phyloP scores from a whole-genome alignment of 2,888 invertebrate species.

The Artemia sinica region DNA sequence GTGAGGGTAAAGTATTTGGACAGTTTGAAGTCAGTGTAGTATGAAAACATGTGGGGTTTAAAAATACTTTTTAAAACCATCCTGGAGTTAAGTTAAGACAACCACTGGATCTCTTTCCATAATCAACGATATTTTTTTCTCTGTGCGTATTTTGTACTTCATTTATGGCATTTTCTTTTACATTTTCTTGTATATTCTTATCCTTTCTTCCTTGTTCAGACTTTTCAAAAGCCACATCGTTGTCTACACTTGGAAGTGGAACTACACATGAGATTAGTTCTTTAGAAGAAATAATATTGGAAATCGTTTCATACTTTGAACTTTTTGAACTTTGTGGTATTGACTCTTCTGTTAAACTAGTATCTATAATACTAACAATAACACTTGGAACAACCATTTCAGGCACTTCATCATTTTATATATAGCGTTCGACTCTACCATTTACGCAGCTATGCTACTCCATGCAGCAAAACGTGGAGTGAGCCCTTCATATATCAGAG shows the following conservation, averaged over 20 bases:
- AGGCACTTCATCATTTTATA: conserved; percentile 1
- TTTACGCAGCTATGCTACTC: too few species aligned
- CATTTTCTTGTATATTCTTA: too few species aligned
- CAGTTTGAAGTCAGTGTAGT: conserved; percentile 29
- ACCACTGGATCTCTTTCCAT: conserved; percentile 19
- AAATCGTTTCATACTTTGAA: background rate
- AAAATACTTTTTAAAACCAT: conserved; percentile 25
- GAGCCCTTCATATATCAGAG: too few species aligned
- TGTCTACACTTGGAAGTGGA: background rate
- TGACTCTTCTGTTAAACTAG: background rate
- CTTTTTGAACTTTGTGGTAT: background rate
- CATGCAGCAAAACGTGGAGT: too few species aligned
- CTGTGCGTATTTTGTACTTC: conserved; percentile 29
- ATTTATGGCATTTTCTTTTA: too few species aligned
- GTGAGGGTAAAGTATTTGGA: too few species aligned
- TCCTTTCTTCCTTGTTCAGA: background rate
- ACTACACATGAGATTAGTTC: background rate
- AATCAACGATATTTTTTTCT: conserved; percentile 38
- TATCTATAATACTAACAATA: background rate
- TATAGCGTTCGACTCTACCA: too few species aligned
- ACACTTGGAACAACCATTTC: background rate
- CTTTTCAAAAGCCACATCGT: background rate
- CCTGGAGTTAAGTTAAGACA: conserved; percentile 35
- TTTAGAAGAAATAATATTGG: background rate
- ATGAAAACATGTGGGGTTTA: conserved; percentile 52